These are phyloP conservation scores for Macrochelys suwanniensis DNA, from an alignment of 2,797 vertebrate species.

Conservation along the genomic window DNA sequence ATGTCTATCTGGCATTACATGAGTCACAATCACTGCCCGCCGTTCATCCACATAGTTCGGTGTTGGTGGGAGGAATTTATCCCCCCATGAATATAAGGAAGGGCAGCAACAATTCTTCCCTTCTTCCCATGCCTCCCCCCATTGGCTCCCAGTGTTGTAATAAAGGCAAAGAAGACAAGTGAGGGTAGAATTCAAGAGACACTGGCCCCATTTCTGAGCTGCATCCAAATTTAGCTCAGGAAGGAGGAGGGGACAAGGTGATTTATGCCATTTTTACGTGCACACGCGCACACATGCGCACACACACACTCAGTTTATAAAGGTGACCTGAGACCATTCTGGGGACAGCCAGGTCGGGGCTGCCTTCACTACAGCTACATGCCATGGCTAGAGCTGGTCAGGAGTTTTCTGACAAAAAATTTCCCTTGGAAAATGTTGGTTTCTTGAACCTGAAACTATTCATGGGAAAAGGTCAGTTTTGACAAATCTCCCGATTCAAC, in stretches of 20 bases:
- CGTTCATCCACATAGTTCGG: neutral
- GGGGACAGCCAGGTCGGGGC: neutral
- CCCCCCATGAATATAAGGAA: neutral
- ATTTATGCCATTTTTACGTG: fast-evolving
- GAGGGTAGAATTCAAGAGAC: neutral
- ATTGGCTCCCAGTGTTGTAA: neutral
- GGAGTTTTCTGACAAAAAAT: neutral
- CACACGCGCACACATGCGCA: neutral
- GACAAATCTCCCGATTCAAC: neutral
- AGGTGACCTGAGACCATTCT: neutral
- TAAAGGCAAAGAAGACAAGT: neutral
- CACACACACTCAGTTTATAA: neutral
- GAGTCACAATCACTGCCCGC: neutral
- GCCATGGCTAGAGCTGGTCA: neutral
- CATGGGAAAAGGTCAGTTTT: neutral
- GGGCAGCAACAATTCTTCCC: neutral
- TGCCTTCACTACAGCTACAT: neutral
- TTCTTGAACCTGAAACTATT: neutral
- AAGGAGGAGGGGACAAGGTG: neutral
- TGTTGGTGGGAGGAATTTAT: neutral
- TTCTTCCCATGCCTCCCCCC: neutral
- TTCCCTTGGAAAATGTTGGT: fast-evolving
- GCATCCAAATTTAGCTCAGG: neutral
- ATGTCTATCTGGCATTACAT: conserved; percentile 9
- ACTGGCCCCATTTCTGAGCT: neutral